Evolutionary conservation across 2,797 vertebrate species (phyloP).

Genomic region (Tarsius wallacei): DNA sequence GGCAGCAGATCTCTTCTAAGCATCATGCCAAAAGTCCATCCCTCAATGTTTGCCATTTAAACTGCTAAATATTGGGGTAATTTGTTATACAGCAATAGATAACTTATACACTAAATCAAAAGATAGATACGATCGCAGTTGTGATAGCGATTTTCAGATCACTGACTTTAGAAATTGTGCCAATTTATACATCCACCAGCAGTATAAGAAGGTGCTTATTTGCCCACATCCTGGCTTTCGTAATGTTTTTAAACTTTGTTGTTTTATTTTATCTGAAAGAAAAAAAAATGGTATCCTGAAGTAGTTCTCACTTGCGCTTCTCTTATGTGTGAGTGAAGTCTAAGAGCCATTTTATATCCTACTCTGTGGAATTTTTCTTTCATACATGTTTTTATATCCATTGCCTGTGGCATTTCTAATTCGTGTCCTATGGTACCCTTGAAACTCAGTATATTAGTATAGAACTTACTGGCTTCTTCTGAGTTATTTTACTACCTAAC

Average conservation of each 20-base stretch:
- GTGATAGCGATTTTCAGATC: background rate
- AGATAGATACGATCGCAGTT: background rate
- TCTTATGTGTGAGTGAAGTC: background rate
- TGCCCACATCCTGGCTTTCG: background rate
- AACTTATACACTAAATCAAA: background rate
- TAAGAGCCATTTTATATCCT: constrained; percentile 19
- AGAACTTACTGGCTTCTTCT: constrained; percentile 20
- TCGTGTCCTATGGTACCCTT: background rate
- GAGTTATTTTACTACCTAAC: constrained; percentile 43
- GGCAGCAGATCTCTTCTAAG: background rate
- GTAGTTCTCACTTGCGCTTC: constrained; percentile 57
- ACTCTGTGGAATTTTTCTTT: constrained; percentile 45
- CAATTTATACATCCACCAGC: background rate
- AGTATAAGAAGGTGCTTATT: background rate
- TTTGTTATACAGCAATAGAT: constrained; percentile 31
- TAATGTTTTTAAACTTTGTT: background rate
- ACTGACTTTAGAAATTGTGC: background rate
- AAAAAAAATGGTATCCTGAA: background rate
- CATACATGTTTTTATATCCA: constrained; percentile 15
- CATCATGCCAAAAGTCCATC: background rate
- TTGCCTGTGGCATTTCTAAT: constrained; percentile 55
- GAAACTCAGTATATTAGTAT: constrained; percentile 25
- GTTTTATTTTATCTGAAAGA: constrained; percentile 18
- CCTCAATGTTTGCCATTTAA: constrained; percentile 53
- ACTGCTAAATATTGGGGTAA: background rate